Conservation (phyloP, 1,140 invertebrate genomes). For the Triops cancriformis region DNA sequence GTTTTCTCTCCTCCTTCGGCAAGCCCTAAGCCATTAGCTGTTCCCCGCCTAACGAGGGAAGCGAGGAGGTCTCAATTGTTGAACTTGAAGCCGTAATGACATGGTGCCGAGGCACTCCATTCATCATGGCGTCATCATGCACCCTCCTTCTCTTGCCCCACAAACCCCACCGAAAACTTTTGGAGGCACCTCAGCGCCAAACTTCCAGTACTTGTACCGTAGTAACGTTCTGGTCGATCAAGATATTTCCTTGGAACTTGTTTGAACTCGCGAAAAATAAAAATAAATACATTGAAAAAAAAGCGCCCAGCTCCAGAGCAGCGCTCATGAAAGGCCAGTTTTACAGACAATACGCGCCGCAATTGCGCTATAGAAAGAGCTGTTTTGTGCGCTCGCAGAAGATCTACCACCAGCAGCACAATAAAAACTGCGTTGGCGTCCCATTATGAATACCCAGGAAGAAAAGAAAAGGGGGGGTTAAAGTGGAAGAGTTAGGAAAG, state of each 20-base stretch:
- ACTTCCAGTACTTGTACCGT: neutral
- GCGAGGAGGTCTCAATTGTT: slow-evolving; percentile 12
- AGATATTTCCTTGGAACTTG: neutral
- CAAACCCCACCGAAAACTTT: neutral
- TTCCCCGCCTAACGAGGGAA: slow-evolving; percentile 1
- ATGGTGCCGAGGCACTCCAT: slow-evolving; percentile 7
- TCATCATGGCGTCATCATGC: slow-evolving; percentile 9
- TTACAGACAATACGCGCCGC: no score
- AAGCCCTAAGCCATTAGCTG: slow-evolving; percentile 2
- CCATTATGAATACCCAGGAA: neutral
- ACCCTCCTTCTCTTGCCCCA: neutral
- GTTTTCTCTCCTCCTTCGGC: neutral
- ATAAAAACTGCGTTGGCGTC: neutral
- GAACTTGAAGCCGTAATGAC: slow-evolving; percentile 6
- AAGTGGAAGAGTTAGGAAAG: neutral
- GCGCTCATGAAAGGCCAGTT: no score
- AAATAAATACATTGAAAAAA: no score
- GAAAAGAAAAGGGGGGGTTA: neutral
- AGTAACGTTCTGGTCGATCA: neutral
- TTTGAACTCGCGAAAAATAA: neutral
- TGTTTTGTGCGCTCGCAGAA: neutral
- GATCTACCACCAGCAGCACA: neutral
- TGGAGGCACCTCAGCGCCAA: neutral
- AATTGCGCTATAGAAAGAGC: neutral
- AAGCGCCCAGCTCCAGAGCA: no score